phyloP scores from a whole-genome alignment of 2,797 vertebrate species.

The Paguma larvata region DNA sequence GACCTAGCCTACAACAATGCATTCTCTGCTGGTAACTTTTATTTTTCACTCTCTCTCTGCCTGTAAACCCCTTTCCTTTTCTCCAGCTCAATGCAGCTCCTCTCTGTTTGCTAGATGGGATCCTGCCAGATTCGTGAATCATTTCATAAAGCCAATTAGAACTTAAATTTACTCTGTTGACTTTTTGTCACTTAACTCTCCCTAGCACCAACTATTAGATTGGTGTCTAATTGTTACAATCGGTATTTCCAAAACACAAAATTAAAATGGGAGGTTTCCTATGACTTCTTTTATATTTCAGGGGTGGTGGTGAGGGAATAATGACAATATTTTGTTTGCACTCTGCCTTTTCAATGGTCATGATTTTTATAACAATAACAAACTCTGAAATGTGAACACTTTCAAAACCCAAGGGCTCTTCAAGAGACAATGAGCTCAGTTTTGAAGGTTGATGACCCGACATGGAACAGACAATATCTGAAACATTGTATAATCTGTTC shows the following conservation, averaged over 20 bases:
- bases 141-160: neutral
- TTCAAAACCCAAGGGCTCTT: neutral
- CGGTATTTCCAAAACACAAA: neutral
- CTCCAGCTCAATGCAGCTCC: neutral
- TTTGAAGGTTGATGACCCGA: neutral
- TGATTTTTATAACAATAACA: neutral
- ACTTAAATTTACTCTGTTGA: neutral
- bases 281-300: neutral
- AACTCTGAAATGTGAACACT: neutral
- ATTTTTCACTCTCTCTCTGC: neutral
- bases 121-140: neutral
- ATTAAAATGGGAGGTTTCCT: neutral
- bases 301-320: neutral
- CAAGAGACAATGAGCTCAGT: neutral
- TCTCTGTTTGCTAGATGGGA: neutral
- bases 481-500: neutral
- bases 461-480: neutral
- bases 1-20: neutral
- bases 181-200: neutral
- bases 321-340: neutral
- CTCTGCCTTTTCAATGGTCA: neutral
- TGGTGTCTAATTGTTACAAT: neutral
- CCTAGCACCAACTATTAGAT: neutral
- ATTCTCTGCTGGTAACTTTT: neutral
- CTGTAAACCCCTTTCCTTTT: neutral